These are phyloP conservation scores for Microtus montanus DNA, from an alignment of 2,113 vertebrate species.

Conservation along the genomic window DNA sequence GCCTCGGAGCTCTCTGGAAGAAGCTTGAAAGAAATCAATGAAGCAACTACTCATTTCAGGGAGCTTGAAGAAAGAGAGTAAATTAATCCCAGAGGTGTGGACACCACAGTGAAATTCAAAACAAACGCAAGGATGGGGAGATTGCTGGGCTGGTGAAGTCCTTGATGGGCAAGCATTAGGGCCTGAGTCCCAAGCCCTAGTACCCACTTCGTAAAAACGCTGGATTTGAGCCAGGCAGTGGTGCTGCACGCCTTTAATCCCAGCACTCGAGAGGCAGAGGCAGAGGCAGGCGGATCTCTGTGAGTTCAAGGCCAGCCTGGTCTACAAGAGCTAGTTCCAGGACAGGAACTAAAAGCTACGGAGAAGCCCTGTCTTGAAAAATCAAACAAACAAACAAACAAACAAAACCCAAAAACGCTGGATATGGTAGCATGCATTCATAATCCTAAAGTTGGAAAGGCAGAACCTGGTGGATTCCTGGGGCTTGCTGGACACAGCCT, in stretches of 20 bases:
- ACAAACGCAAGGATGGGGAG: neutral
- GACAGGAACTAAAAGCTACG: too few species aligned
- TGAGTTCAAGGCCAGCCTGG: too few species aligned
- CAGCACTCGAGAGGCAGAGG: too few species aligned
- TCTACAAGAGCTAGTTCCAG: too few species aligned
- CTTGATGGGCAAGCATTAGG: neutral
- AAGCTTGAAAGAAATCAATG: slow-evolving; percentile 30
- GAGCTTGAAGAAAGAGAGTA: slow-evolving; percentile 10
- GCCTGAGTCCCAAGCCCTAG: too few species aligned
- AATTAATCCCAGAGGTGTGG: neutral
- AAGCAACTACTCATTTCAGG: slow-evolving; percentile 23
- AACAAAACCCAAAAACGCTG: too few species aligned
- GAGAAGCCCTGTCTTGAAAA: too few species aligned
- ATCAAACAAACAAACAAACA: too few species aligned
- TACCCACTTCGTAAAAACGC: neutral
- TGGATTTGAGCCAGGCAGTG: too few species aligned
- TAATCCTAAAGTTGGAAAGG: neutral
- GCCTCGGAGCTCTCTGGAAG: neutral
- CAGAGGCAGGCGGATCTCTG: too few species aligned
- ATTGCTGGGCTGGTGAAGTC: neutral
- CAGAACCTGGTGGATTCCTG: neutral
- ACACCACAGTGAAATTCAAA: neutral
- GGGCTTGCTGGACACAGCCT: neutral
- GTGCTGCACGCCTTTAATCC: too few species aligned
- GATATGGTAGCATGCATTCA: neutral